Evolutionary conservation across 2,797 vertebrate genomes (phyloP).

Genomic region (Anisognathus igniventris): DNA sequence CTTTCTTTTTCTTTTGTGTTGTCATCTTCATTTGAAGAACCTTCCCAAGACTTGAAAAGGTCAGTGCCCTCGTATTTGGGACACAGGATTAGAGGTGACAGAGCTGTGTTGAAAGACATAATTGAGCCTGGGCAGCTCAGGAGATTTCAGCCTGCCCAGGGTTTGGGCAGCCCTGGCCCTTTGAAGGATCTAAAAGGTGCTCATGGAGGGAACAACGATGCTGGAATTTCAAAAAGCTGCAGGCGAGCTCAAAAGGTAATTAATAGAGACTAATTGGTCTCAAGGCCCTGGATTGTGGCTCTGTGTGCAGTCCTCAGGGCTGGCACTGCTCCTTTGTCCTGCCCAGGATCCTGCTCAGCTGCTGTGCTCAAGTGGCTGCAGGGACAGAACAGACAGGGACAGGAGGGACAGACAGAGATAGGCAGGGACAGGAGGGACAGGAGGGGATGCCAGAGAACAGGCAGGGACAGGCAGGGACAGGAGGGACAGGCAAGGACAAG

Average conservation of each 20-base stretch:
- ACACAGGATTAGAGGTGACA: slow-evolving; percentile 22
- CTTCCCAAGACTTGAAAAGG: slow-evolving; percentile 45
- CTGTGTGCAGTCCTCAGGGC: not conserved
- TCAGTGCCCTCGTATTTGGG: slow-evolving; percentile 33
- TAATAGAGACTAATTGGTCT: slow-evolving; percentile 56
- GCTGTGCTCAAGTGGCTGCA: not conserved
- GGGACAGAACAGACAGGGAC: not conserved
- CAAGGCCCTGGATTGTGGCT: not conserved
- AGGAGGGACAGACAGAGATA: not conserved
- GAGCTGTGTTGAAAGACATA: slow-evolving; percentile 45
- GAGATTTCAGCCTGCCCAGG: not conserved
- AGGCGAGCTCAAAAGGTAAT: slow-evolving; percentile 50
- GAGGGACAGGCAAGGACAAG: too few species aligned
- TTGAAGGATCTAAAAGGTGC: slow-evolving; percentile 42
- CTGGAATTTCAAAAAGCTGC: slow-evolving; percentile 48
- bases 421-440: too few species aligned
- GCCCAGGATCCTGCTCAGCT: not conserved
- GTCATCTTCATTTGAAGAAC: slow-evolving; percentile 37
- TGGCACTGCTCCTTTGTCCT: not conserved
- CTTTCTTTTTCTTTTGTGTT: not conserved
- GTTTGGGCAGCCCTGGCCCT: not conserved
- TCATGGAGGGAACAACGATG: not conserved
- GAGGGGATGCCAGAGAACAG: too few species aligned
- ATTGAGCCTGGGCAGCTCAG: slow-evolving; percentile 4
- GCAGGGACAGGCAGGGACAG: not conserved